phyloP scores from a whole-genome alignment of 2,113 vertebrate species.

The Crotophaga sulcirostris region DNA sequence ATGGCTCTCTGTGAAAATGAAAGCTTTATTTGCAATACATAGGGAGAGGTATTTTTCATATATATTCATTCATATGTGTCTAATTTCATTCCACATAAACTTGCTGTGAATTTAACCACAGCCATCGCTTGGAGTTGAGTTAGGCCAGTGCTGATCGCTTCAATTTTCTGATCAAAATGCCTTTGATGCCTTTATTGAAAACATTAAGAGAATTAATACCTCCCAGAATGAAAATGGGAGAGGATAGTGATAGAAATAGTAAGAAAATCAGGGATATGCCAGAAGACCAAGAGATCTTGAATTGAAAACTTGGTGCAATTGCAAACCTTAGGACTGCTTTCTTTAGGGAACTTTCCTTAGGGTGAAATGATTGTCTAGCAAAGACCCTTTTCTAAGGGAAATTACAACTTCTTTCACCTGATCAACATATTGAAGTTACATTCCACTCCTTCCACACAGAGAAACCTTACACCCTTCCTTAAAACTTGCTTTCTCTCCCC shows the following conservation, averaged over 20 bases:
- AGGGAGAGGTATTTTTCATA: not conserved
- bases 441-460: not conserved
- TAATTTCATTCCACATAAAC: not conserved
- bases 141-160: not conserved
- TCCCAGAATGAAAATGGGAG: not conserved
- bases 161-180: not conserved
- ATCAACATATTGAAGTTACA: not conserved
- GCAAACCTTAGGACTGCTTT: not conserved
- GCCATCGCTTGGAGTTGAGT: not conserved
- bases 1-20: not conserved
- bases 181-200: not conserved
- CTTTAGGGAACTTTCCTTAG: not conserved
- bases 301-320: not conserved
- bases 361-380: not conserved
- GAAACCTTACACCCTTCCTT: not conserved
- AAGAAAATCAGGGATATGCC: not conserved
- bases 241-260: not conserved
- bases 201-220: not conserved
- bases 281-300: not conserved
- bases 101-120: not conserved
- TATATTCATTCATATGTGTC: not conserved
- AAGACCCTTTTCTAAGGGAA: not conserved
- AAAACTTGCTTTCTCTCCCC: not conserved
- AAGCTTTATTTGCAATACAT: not conserved
- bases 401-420: not conserved